Base-by-base conservation (phyloP, 1,140 invertebrate species). In the Batillaria attramentaria region DNA sequence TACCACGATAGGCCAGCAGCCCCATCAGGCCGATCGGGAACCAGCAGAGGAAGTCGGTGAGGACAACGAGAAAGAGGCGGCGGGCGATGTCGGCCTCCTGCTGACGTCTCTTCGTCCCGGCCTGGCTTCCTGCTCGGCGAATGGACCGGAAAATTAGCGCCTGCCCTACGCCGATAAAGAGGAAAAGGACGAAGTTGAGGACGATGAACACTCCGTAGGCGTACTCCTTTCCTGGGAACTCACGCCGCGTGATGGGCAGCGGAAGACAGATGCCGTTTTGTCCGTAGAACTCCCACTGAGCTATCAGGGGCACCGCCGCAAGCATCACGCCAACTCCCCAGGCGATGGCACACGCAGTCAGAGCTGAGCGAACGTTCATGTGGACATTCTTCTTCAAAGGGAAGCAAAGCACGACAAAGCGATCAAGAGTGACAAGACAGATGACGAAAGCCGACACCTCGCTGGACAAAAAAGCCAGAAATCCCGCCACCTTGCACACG, bases 381-480 rank as follows among this genome's bases (percentile, higher is more conserved):
- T 81, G 62, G 10, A 65, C 13, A 10, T 74, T 24, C 1, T 76
- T 41, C 18, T 81, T 72, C 41, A 89, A 85, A 1, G 87, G 87
- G 72, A 84, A 88, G 28, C 84, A 80, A 42, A 89, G 77, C 16
- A 79, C 81, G 3, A 86, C 31, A 42, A 86, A 81, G 3, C 87
- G 72, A 62, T 89, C 88, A 20, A 86, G 28, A 1, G 88, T 86
- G 18, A 89, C 86, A 0, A 88, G 73, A 31, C 75, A 78, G 0
- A 89, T 75, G 60, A 86, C 84, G 42, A 85, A 69, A 35, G 84
- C 84, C 1, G 86, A 87, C 0, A 80, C 76, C 65, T 89, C 86
- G 57, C 77, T 84, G 16, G 87, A 88, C 20, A 87, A 43, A 16
- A 83, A 83, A 18, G 86, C 77, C n/a, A 88, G 42, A 37, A 87